These are phyloP conservation scores for Notamacropus eugenii DNA, from an alignment of 2,797 vertebrate species.

Conservation along the genomic window DNA sequence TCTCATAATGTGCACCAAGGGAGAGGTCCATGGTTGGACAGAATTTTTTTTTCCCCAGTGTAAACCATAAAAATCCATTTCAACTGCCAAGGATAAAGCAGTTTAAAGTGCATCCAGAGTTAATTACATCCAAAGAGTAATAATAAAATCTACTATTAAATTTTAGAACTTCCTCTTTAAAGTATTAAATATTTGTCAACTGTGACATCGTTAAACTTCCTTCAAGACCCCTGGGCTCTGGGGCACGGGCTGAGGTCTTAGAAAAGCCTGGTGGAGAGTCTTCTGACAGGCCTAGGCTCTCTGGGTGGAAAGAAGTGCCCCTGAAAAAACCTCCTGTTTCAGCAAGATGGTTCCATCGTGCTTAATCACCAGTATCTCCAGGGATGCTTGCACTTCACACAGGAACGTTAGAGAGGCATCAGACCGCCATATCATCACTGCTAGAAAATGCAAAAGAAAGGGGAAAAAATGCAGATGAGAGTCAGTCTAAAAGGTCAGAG, in stretches of 20 bases:
- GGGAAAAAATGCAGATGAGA: conserved; percentile 10
- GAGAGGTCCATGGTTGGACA: conserved; percentile 92
- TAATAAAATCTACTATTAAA: conserved; percentile 87
- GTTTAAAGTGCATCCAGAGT: conserved; percentile 78
- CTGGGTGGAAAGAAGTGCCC: conserved; percentile 46
- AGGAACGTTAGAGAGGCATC: conserved; percentile 33
- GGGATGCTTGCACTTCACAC: conserved; percentile 17
- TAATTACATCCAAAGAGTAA: conserved; percentile 86
- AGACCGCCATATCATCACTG: conserved; percentile 29
- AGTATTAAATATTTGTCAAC: conserved; percentile 81
- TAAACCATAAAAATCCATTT: conserved; percentile 84
- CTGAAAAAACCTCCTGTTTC: conserved; percentile 38
- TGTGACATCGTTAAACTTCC: conserved; percentile 70
- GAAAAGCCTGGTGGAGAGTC: neutral
- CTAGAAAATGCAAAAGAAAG: neutral
- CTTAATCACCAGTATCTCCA: conserved; percentile 8
- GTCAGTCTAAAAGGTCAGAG: conserved; percentile 30
- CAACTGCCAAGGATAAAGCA: conserved; percentile 75
- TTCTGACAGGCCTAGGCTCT: neutral
- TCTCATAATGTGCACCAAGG: conserved; percentile 96
- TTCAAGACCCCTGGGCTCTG: conserved; percentile 48
- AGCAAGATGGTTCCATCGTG: conserved; percentile 27
- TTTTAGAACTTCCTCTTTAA: conserved; percentile 87
- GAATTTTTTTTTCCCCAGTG: conserved; percentile 89
- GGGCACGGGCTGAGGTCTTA: conserved; percentile 47